Conservation (phyloP, 1,140 invertebrate genomes). For the Ctenoplectra terminalis region DNA sequence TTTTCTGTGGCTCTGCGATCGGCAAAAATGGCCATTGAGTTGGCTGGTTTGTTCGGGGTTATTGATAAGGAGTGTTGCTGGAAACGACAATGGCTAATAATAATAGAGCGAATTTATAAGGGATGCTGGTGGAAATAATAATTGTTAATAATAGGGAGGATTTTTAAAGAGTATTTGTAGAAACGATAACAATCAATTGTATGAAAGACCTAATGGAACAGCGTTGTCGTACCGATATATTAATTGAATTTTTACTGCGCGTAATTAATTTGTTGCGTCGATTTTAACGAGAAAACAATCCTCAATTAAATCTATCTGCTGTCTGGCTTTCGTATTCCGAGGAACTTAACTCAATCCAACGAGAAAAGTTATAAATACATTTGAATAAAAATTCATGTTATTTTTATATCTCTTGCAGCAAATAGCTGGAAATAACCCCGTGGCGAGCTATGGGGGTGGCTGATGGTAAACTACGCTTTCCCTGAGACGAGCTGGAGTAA, state of each 20-base stretch:
- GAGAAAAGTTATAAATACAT: background rate
- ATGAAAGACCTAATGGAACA: no score
- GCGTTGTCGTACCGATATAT: no score
- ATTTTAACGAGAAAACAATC: no score
- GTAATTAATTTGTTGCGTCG: no score
- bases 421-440: slow-evolving; percentile 81
- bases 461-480: slow-evolving; percentile 77
- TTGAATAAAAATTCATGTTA: no score
- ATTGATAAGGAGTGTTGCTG: background rate
- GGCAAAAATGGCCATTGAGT: background rate
- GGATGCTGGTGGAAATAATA: no score
- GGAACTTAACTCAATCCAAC: background rate
- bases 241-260: no score
- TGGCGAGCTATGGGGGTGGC: slow-evolving; percentile 55
- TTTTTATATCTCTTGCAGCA: slow-evolving; percentile 71
- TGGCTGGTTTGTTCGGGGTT: background rate
- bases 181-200: no score
- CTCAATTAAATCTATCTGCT: background rate
- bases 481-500: slow-evolving; percentile 75
- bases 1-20: background rate
- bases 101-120: no score
- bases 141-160: no score
- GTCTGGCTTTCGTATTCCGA: background rate
- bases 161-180: no score
- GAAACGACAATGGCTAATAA: background rate